Percentiles rank a stretch among this genome's conserved stretches.
These are phyloP conservation scores for Lutjanus argentimaculatus DNA, from an alignment of 2,797 vertebrate species.

Conservation along the genomic window DNA sequence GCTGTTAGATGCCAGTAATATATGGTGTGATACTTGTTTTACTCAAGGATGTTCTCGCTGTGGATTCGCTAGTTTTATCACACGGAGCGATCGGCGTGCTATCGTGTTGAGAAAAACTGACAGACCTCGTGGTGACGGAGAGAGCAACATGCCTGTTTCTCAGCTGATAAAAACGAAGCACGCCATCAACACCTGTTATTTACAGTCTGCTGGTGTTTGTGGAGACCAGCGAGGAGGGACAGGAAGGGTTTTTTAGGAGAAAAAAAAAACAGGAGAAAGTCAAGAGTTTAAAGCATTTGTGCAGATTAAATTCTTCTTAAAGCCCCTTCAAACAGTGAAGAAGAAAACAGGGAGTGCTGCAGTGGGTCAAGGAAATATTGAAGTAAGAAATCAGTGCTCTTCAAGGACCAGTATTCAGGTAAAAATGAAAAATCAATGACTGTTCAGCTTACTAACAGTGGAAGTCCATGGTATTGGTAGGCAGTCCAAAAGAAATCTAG, in stretches of 20 bases:
- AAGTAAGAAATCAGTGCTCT: too few species aligned
- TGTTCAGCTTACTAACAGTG: too few species aligned
- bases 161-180: constrained; percentile 47
- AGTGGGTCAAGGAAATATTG: too few species aligned
- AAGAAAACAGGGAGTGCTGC: too few species aligned
- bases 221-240: not conserved
- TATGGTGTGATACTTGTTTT: constrained; percentile 49
- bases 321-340: too few species aligned
- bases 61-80: constrained; percentile 45
- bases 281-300: constrained; percentile 1
- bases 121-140: constrained; percentile 10
- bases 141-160: constrained; percentile 34
- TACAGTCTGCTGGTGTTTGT: constrained; percentile 1
- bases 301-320: not conserved
- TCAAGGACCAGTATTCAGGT: too few species aligned
- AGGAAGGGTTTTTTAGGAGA: not conserved
- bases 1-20: constrained; percentile 68
- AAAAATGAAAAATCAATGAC: too few species aligned
- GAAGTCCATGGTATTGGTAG: too few species aligned
- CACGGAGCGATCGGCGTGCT: constrained; percentile 4
- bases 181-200: constrained; percentile 26
- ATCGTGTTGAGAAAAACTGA: constrained; percentile 28
- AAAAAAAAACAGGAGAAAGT: constrained; percentile 3
- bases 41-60: constrained; percentile 50
- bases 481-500: too few species aligned